A percentile compares a stretch with the other conserved stretches of the same genome.
Evolutionary conservation across 1,140 invertebrate species (phyloP).

Genomic region (Lanistes nyassanus): DNA sequence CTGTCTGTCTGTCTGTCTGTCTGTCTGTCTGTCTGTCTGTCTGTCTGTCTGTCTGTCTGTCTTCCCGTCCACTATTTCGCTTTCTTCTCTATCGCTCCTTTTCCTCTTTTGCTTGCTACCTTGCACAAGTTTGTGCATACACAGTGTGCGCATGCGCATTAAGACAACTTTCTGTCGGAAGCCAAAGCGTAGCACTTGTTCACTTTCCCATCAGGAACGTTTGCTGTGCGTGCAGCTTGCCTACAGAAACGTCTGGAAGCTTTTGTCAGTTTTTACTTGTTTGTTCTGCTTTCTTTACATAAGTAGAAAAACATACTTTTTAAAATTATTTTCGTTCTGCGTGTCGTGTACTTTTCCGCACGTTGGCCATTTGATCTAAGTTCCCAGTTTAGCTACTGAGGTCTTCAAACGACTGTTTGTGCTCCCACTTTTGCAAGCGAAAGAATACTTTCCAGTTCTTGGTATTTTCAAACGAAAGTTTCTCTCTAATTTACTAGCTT

Average conservation of each 20-base stretch:
- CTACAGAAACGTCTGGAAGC: neutral
- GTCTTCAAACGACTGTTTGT: too few species aligned
- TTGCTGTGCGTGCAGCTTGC: neutral
- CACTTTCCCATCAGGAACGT: too few species aligned
- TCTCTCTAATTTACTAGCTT: too few species aligned
- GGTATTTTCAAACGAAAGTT: too few species aligned
- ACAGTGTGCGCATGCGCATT: neutral
- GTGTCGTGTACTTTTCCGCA: too few species aligned
- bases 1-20: neutral
- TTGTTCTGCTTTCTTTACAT: neutral
- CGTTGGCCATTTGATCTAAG: too few species aligned
- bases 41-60: slow-evolving; percentile 16
- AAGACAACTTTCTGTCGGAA: neutral
- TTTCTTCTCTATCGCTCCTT: neutral
- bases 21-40: neutral
- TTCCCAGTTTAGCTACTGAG: too few species aligned
- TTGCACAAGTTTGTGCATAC: neutral
- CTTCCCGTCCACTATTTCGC: neutral
- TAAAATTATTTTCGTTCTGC: too few species aligned
- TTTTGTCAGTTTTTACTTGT: neutral
- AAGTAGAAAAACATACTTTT: neutral
- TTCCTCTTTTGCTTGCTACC: neutral
- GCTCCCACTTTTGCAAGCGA: too few species aligned
- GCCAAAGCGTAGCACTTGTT: neutral
- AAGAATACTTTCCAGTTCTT: too few species aligned